phyloP scores from a whole-genome alignment of 2,888 invertebrate genomes.

The Tenthredo mesomela region DNA sequence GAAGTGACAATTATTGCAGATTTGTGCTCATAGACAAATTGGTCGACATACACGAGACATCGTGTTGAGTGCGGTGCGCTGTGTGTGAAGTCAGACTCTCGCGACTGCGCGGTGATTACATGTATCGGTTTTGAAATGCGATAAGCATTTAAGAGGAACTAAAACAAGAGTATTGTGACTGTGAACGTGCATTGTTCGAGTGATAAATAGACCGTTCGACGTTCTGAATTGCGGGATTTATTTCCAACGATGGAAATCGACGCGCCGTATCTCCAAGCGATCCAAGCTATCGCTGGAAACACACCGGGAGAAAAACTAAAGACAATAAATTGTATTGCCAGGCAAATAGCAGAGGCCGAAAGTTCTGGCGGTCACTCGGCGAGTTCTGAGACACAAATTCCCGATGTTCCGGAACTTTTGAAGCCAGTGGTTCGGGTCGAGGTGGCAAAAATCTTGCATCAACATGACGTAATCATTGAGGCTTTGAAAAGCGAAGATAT shows the following conservation, averaged over 20 bases:
- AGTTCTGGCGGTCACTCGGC: not conserved
- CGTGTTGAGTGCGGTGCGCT: not conserved
- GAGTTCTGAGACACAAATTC: not conserved
- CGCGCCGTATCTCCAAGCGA: slow-evolving; percentile 66
- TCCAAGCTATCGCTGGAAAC: slow-evolving; percentile 68
- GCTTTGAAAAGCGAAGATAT: slow-evolving; percentile 70
- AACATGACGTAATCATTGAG: slow-evolving; percentile 61
- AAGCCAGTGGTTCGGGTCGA: slow-evolving; percentile 64
- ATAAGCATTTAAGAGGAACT: no score
- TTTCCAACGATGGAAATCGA: not conserved
- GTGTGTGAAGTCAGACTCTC: not conserved
- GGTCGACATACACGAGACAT: not conserved
- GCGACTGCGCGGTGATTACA: not conserved
- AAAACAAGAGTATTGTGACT: not conserved
- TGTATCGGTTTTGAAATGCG: not conserved
- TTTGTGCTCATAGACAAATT: not conserved
- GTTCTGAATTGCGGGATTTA: not conserved
- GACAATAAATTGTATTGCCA: slow-evolving; percentile 62
- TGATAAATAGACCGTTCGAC: not conserved
- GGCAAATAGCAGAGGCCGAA: slow-evolving; percentile 44
- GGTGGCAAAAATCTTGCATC: slow-evolving; percentile 62
- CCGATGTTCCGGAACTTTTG: slow-evolving; percentile 61
- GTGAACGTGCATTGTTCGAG: not conserved
- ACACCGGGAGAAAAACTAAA: slow-evolving; percentile 66
- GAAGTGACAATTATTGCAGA: not conserved